Evolutionary conservation across 2,888 invertebrate species (phyloP).

Genomic region (Parascotia fuliginaria): DNA sequence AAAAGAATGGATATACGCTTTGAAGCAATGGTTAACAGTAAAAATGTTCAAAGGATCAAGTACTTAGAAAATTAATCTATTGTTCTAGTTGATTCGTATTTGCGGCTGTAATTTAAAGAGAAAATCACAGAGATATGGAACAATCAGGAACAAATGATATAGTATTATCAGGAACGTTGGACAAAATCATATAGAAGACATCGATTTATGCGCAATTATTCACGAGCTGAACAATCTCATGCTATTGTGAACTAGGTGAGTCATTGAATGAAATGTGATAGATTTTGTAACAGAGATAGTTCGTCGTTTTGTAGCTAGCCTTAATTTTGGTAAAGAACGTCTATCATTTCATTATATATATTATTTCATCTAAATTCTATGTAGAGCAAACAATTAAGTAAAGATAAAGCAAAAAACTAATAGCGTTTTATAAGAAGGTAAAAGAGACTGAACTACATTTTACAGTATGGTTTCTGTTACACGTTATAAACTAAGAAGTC

Average conservation of each 20-base stretch:
- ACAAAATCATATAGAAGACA: conserved; percentile 15
- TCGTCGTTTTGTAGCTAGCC: background rate
- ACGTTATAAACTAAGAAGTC: background rate
- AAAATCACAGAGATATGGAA: conserved; percentile 1
- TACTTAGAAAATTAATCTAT: background rate
- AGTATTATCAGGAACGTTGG: conserved; percentile 10
- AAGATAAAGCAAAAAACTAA: no score
- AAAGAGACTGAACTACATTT: no score
- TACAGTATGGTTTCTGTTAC: no score
- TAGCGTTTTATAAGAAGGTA: background rate
- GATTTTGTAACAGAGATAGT: conserved; percentile 7
- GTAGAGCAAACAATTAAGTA: no score
- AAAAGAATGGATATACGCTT: conserved; percentile 49
- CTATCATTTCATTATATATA: background rate
- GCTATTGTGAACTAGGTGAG: conserved; percentile 21
- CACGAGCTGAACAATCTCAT: background rate
- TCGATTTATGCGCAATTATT: background rate
- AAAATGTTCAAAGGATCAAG: conserved; percentile 12
- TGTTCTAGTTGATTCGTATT: background rate
- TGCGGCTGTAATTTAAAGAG: background rate
- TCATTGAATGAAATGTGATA: conserved; percentile 26
- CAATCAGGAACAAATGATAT: conserved; percentile 3
- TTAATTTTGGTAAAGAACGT: background rate
- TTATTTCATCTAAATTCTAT: no score
- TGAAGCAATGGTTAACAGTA: conserved; percentile 39